Evolutionary conservation across 2,888 invertebrate species (phyloP), one percentile per base, ranked within the genome.

Genomic region (Prosopocoilus inquinatus): DNA sequence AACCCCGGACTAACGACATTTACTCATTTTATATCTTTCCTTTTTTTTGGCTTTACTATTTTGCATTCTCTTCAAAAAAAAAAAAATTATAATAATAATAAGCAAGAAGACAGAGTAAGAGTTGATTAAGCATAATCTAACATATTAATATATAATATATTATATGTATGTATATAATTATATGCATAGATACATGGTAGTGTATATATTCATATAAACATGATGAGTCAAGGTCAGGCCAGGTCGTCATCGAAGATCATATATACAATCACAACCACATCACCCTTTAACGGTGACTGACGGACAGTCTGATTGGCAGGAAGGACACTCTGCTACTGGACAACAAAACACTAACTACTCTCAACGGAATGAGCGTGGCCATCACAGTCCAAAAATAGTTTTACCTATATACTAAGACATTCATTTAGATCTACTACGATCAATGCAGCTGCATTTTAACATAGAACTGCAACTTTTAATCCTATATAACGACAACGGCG

Each of bases 161-260:
- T 28, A 28, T 64, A 65, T 64, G 59, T 63, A 61, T 65, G 62
- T 70, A 67, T 72, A 72, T 28, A 70, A 70, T 28, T 70, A 66
- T 70, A 72, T 71, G 73, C 74, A 75, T 74, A 73, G 70, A 75
- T 75, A 75, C 72, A 74, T 71, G 71, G 72, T 75, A 73, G 65
- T 71, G 71, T 73, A 72, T 71, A 65, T 67, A 65, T 63, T 60
- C 65, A 62, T 64, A 65, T 69, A 69, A 70, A 71, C 69, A 71
- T 72, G 72, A 72, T 74, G 74, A 72, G 73, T 75, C 75, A 75
- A 72, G 75, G 75, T 73, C 75, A 74, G 72, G 76, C 76, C 75
- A 72, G 73, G 75, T 76, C 76, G 76, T 76, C 75, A 76, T 75
- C 75, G 69, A 74, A 74, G 70, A 74, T 74, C 73, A 71, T 66